Evolutionary conservation across 92 coral and sea anemone genomes (phyloP), one percentile per base, ranked within the genome.

Genomic region (Virgularia gustaviana): DNA sequence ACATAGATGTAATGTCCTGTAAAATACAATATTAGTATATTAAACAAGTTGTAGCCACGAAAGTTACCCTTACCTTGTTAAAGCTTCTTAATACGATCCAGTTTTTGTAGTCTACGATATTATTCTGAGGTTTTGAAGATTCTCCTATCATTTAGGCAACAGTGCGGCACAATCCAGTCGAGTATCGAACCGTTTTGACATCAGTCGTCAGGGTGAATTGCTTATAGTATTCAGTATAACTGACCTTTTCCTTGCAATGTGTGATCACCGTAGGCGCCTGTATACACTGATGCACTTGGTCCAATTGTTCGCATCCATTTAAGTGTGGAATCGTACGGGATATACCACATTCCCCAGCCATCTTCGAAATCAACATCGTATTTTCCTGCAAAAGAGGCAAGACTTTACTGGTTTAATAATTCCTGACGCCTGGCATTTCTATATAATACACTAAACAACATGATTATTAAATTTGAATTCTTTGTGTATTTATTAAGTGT

Each of bases 1-100:
- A 89, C 80, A 60, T 91, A 88, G 70, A 91, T 62, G 58, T 88
- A 91, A 41, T 77, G 79, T 0, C 96, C 96, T 90, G 35, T 4
- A 36, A 25, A 22, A 37, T n/a, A n/a, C n/a, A n/a, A n/a, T n/a
- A n/a, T n/a, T n/a, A 61, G 33, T 42, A 6, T n/a, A n/a, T n/a
- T n/a, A n/a, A 13, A 19, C 3, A 47, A 47, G 16, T 16, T 16
- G 55, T 47, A 4, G 16, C 55, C 10, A 47, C 23, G 9, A 2
- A 47, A 16, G 20, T 10, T 61, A 28, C 25, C 24, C 15, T 1
- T 0, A 20, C 15, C 51, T 11, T 23, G 24, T 16, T 7, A 61
- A 16, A 28, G 18, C 5, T 61, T 18, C 18, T 61, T 28, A 25
- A 13, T 33, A 3, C 3, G 25, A 9, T 8, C 6, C 24, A 2